Evolutionary conservation across 1,140 invertebrate species (phyloP).

Genomic region (Hirudo medicinalis): DNA sequence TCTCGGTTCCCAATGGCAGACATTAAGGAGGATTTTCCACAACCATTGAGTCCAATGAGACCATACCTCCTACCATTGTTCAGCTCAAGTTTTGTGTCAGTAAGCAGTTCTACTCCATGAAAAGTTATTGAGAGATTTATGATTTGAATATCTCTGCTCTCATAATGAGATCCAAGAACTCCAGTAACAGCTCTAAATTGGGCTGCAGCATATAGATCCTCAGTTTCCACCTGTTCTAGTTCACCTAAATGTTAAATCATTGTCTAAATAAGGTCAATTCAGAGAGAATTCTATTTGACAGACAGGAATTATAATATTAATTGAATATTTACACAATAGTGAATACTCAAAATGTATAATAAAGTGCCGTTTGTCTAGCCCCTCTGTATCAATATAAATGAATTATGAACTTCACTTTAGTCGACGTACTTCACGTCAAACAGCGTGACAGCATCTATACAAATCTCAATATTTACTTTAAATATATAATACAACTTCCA

Average conservation of each 20-base stretch:
- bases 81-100: slow-evolving; percentile 87
- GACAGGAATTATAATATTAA: neutral
- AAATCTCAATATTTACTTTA: neutral
- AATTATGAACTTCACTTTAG: too few relatives aligned
- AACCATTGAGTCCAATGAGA: slow-evolving; percentile 86
- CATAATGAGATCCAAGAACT: slow-evolving; percentile 79
- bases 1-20: slow-evolving; percentile 80
- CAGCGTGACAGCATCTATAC: too few relatives aligned
- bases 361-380: too few relatives aligned
- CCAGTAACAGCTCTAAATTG: slow-evolving; percentile 87
- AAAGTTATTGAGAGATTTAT: slow-evolving; percentile 94
- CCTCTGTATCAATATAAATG: too few relatives aligned
- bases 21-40: slow-evolving; percentile 86
- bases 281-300: neutral
- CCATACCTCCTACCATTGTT: slow-evolving; percentile 94
- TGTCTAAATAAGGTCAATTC: neutral
- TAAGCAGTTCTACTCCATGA: slow-evolving; percentile 85
- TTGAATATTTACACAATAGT: neutral
- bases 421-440: too few relatives aligned
- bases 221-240: slow-evolving; percentile 52
- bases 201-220: slow-evolving; percentile 73
- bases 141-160: slow-evolving; percentile 90
- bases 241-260: neutral
- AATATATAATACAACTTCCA: neutral
- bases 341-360: too few relatives aligned